Base-by-base conservation (phyloP, 92 coral and sea anemone genomes). In the Siderastrea radians region DNA sequence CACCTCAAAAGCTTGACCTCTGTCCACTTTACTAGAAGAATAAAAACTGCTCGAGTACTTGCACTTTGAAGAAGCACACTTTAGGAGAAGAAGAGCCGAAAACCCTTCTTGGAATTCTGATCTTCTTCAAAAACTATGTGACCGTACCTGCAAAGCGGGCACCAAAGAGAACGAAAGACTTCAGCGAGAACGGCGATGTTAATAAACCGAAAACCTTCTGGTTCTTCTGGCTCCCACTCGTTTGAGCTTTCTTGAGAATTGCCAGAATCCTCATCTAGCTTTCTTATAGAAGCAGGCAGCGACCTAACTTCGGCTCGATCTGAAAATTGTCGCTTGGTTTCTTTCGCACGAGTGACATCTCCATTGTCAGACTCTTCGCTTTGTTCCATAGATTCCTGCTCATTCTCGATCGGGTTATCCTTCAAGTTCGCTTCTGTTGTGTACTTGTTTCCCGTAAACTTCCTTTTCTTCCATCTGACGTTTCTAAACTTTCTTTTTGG, bases 191-290 rank as follows among this genome's bases (percentile, higher is more conserved):
- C 62, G 0, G 91, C 14, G 1, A 91, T 82, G 68, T 87, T 89
- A 59, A 86, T 45, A 8, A 91, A 59, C 48, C 79, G 94, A 91
- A 86, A 91, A 46, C 91, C 91, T 53, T 81, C 91, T 49, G 72
- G 47, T 15, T 63, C 52, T 49, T 69, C 78, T 1, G 68, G 57
- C 16, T 82, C 26, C 3, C 65, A 79, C 49, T 79, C 90, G 53
- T 86, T 84, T 10, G 83, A 75, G 7, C 55, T 46, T 9, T 47
- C 53, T 1, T 16, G 77, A 13, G 82, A 72, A 49, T 85, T 84
- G 62, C 79, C 52, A 13, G 92, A 89, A 15, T 7, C 57, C 15
- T 82, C n/a, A 2, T 63, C 77, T 65, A 90, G 79, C 59, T 90
- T 84, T 77, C 83, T 84, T 49, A 59, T 60, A 1, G 93, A 84